Conservation (phyloP, 2,797 vertebrate species). For the Peromyscus aztecus region DNA sequence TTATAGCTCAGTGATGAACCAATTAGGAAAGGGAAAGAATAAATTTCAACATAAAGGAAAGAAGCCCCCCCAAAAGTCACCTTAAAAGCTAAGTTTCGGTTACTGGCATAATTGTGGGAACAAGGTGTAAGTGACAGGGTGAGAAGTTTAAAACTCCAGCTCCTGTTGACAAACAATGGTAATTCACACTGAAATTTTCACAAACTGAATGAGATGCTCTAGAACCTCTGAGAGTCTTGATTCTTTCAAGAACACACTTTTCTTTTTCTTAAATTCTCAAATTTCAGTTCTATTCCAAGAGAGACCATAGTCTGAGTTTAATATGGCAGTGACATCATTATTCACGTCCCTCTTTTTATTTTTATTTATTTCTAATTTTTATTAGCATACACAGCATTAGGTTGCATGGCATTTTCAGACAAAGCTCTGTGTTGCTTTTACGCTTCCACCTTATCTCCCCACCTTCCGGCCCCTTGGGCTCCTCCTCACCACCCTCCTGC, state of each 20-base stretch:
- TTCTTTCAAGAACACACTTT: background rate
- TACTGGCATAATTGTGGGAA: background rate
- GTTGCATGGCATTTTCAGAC: background rate
- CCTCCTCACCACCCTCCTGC: background rate
- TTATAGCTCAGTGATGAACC: background rate
- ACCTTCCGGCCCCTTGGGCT: background rate
- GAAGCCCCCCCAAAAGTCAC: background rate
- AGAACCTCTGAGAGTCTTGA: background rate
- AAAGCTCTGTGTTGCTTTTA: background rate
- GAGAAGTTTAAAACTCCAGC: background rate
- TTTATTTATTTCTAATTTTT: background rate
- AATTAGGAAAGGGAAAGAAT: background rate
- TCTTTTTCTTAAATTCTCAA: slow-evolving; percentile 6
- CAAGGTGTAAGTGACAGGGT: background rate
- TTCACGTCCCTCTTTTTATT: background rate
- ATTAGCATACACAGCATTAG: background rate
- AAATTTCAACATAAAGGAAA: slow-evolving; percentile 31
- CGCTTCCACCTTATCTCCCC: too few species aligned
- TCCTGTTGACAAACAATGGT: background rate
- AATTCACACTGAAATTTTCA: slow-evolving; percentile 24
- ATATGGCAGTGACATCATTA: background rate
- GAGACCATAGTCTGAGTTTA: background rate
- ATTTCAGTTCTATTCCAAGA: slow-evolving; percentile 46
- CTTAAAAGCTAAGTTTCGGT: background rate
- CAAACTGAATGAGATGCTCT: slow-evolving; percentile 8